These are phyloP conservation scores for Drosophila austrosaltans DNA, from an alignment of 2,888 invertebrate genomes.

Conservation along the genomic window DNA sequence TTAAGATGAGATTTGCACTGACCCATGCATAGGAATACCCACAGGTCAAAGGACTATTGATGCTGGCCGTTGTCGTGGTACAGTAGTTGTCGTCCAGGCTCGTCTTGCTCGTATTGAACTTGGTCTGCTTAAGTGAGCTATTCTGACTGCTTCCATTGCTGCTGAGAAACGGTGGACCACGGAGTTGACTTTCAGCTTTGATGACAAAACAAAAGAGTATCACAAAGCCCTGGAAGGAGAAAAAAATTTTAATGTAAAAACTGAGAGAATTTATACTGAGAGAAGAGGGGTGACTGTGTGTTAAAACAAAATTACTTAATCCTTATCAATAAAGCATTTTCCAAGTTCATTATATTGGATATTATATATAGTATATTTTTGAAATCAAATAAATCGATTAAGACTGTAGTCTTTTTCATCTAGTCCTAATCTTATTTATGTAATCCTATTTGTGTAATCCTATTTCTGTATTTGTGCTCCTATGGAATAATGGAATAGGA, in stretches of 20 bases:
- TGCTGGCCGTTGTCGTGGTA: conserved; percentile 80
- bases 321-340: too few species aligned
- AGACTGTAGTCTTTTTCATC: too few species aligned
- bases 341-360: too few species aligned
- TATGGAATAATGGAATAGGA: too few species aligned
- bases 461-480: too few species aligned
- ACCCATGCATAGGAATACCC: conserved; percentile 57
- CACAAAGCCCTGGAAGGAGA: conserved; percentile 79
- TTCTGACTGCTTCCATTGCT: conserved; percentile 67
- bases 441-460: too few species aligned
- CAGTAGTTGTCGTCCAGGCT: conserved; percentile 83
- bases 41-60: conserved; percentile 83
- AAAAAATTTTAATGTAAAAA: background rate
- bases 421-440: too few species aligned
- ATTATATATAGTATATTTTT: too few species aligned
- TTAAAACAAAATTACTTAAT: too few species aligned
- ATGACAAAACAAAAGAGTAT: conserved; percentile 83
- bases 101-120: conserved; percentile 80
- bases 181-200: conserved; percentile 81
- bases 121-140: conserved; percentile 74
- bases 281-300: too few species aligned
- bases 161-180: conserved; percentile 67
- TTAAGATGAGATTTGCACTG: background rate
- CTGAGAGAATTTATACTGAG: too few species aligned
- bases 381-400: too few species aligned